Base-by-base conservation (phyloP, 2,797 vertebrate species). In the Hoplostethus mediterraneus region DNA sequence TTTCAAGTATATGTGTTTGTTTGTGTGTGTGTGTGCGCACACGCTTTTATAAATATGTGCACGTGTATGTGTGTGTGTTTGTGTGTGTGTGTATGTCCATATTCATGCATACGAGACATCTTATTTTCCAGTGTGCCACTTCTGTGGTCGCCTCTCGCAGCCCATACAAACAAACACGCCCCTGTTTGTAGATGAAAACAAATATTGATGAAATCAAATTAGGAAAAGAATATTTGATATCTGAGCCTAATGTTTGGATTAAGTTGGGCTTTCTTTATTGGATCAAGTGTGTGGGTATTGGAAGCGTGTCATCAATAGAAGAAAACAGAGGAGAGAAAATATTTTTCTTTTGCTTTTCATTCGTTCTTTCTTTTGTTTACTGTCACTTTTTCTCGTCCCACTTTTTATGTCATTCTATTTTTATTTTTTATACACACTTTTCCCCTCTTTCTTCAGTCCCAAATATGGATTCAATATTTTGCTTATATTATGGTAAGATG, bases 151-250 rank as follows among this genome's bases (percentile, higher is more conserved):
- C 71, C 40, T 83, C 71, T 80, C 74, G 71, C 79, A 71, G 71
- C 78, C 64, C 76, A 68, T 78, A 80, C 78, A 91, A 89, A 92
- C 90, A 93, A 87, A 89, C 87, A 82, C 72, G 81, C 44, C 38
- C 40, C 69, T 87, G 88, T 92, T 91, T 92, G 85, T 82, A 81
- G 86, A 91, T 86, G 84, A 90, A 92, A 91, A 90, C 91, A 92
- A 93, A 93, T 92, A 91, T 89, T 92, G 90, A 88, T 88, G 58
- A 86, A 93, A 92, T 91, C 84, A 88, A 90, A 93, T 92, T 91
- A 90, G 88, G 75, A 80, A 79, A 83, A 87, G 69, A 90, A 83
- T 90, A 91, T 93, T 91, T 91, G 91, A 92, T 91, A 90, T 88
- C 75, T 77, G 89, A 91, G 72, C 84, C 87, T 88, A 87, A 90